phyloP scores from a whole-genome alignment of 92 coral and sea anemone genomes.

The Zoanthus gigantus region DNA sequence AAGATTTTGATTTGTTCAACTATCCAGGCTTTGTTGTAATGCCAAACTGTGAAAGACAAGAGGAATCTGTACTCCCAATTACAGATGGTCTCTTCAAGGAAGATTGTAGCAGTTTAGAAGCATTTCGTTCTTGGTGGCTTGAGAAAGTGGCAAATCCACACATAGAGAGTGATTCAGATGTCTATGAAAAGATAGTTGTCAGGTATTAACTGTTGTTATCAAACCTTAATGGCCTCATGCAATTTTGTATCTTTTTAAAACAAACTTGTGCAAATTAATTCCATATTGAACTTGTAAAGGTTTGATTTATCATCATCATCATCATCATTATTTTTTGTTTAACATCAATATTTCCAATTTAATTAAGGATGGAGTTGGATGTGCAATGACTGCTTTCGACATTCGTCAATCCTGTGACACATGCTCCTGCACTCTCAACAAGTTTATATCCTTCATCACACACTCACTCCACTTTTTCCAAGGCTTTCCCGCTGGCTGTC shows the following conservation, averaged over 20 bases:
- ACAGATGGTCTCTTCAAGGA: slow-evolving; percentile 44
- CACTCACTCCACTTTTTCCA: no score
- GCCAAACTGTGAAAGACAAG: slow-evolving; percentile 57
- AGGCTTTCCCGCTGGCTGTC: no score
- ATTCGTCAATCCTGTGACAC: no score
- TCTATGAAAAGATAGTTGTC: slow-evolving; percentile 20
- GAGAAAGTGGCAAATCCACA: neutral
- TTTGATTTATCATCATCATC: no score
- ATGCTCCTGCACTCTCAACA: no score
- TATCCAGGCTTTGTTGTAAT: slow-evolving; percentile 68
- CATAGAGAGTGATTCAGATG: neutral
- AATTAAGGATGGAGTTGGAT: no score
- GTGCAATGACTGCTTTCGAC: no score
- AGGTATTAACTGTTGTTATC: slow-evolving; percentile 1
- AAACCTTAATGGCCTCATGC: neutral
- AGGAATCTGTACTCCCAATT: neutral
- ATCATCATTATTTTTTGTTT: no score
- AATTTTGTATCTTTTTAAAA: neutral
- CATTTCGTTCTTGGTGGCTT: slow-evolving; percentile 62
- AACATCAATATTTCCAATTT: no score
- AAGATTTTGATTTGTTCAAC: neutral
- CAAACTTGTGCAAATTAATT: no score
- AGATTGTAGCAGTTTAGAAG: slow-evolving; percentile 46
- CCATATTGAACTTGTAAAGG: no score
- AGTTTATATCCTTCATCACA: no score